Conservation (phyloP, 1,140 invertebrate species). For the Atta texana region DNA sequence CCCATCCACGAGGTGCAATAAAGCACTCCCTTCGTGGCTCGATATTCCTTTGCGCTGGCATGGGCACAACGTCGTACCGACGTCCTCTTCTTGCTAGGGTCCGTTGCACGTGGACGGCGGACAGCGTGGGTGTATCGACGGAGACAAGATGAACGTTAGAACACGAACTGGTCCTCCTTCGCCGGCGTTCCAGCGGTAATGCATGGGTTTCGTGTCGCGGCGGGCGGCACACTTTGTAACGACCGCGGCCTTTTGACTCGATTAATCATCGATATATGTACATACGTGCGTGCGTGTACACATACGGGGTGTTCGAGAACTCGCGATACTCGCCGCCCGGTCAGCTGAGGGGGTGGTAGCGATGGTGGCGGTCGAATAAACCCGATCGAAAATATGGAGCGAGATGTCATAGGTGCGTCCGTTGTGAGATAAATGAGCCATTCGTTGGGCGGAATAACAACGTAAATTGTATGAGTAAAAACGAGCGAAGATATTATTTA, state of each 20-base stretch:
- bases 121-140: constrained; percentile 81
- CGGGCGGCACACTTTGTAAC: constrained; percentile 86
- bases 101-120: neutral
- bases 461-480: neutral
- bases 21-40: constrained; percentile 66
- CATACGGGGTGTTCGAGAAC: constrained; percentile 56
- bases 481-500: neutral
- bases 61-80: constrained; percentile 52
- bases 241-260: constrained; percentile 85
- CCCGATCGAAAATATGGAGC: constrained; percentile 1
- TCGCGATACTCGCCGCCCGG: constrained; percentile 32
- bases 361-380: neutral
- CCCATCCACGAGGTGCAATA: constrained; percentile 59
- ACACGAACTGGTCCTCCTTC: constrained; percentile 81
- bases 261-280: constrained; percentile 86
- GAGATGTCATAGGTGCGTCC: constrained; percentile 5
- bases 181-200: constrained; percentile 79
- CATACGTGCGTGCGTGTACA: constrained; percentile 69
- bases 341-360: neutral
- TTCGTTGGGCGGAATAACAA: constrained; percentile 7
- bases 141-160: constrained; percentile 82
- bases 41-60: constrained; percentile 56
- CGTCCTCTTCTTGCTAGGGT: neutral
- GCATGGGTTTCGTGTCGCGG: constrained; percentile 85
- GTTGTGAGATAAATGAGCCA: constrained; percentile 41